phyloP scores from a whole-genome alignment of 1,140 invertebrate genomes.

The Caerostris darwini region DNA sequence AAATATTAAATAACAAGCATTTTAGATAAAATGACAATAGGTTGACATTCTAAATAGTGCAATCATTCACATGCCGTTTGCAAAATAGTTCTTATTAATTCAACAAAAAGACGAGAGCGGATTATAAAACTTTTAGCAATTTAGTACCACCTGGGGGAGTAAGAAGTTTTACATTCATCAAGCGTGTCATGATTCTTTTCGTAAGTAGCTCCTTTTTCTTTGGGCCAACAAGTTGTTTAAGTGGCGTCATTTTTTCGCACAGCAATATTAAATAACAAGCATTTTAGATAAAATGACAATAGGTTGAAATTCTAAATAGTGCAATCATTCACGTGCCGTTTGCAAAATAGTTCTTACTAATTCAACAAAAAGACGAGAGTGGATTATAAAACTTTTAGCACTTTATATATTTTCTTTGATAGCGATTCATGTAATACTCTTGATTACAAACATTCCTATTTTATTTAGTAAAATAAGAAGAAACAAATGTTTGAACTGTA shows the following conservation, averaged over 20 bases:
- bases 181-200: constrained; percentile 33
- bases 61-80: not conserved
- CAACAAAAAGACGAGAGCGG: no score
- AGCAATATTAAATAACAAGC: not conserved
- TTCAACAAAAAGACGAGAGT: no score
- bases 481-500: no score
- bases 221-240: constrained; percentile 34
- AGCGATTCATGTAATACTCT: no score
- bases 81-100: no score
- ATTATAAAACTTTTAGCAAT: no score
- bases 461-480: no score
- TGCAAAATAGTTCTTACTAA: no score
- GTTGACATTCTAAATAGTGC: not conserved
- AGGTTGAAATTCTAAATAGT: not conserved
- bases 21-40: not conserved
- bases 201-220: not conserved
- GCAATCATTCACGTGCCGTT: not conserved
- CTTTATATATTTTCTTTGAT: no score
- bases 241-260: not conserved
- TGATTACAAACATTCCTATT: no score
- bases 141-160: not conserved
- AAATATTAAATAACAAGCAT: not conserved
- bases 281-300: not conserved
- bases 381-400: no score
- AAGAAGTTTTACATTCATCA: constrained; percentile 7